A percentile compares a stretch with the other conserved stretches of the same genome.
phyloP scores from a whole-genome alignment of 1,140 invertebrate species.

The Dendrolimus kikuchii region DNA sequence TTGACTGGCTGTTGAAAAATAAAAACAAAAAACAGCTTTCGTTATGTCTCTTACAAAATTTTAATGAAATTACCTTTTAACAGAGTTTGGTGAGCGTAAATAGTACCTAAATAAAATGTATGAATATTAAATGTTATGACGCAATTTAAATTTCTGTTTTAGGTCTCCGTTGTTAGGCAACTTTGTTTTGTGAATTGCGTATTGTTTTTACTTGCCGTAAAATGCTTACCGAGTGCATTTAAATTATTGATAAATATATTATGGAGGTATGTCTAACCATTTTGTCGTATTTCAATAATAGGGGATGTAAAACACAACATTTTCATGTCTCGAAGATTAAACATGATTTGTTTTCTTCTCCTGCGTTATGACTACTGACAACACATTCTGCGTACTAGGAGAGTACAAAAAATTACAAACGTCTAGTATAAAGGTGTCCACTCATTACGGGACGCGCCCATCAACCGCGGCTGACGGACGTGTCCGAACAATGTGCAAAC shows the following conservation, averaged over 20 bases:
- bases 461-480: too few species aligned
- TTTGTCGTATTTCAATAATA: too few species aligned
- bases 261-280: constrained; percentile 38
- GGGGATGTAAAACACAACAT: too few species aligned
- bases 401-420: too few species aligned
- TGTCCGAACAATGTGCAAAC: too few species aligned
- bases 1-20: constrained; percentile 27
- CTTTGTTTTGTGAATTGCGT: constrained; percentile 20
- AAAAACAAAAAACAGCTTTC: constrained; percentile 59
- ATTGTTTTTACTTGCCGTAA: constrained; percentile 21
- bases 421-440: too few species aligned
- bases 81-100: constrained; percentile 18
- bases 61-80: constrained; percentile 43
- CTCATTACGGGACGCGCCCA: too few species aligned
- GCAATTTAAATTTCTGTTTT: constrained; percentile 27
- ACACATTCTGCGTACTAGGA: too few species aligned
- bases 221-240: constrained; percentile 15
- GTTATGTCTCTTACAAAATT: constrained; percentile 51
- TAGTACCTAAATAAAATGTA: not conserved
- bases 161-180: constrained; percentile 24
- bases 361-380: too few species aligned
- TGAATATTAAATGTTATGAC: constrained; percentile 2
- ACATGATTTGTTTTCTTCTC: too few species aligned
- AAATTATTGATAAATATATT: constrained; percentile 1
- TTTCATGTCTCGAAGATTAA: too few species aligned